Percentiles rank a stretch among this genome's conserved stretches.
Conservation (phyloP, 2,797 vertebrate species). For the Girardinus metallicus region DNA sequence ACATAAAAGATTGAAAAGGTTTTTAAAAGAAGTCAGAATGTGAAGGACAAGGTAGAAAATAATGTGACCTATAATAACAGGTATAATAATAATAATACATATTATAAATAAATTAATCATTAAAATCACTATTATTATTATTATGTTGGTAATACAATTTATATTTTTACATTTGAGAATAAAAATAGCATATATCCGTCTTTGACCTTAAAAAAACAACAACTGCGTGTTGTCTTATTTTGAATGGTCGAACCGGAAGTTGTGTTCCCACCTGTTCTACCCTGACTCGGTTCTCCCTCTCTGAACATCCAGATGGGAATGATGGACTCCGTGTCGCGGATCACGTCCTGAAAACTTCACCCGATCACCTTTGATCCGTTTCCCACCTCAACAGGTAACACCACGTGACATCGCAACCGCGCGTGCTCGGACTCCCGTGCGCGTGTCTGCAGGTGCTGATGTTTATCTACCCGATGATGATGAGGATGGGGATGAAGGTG, state of each 20-base stretch:
- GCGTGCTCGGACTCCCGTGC: neutral
- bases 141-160: neutral
- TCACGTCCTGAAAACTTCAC: slow-evolving; percentile 2
- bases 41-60: neutral
- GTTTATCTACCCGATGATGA: neutral
- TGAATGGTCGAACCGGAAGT: slow-evolving; percentile 23
- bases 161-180: too few species aligned
- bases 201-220: too few species aligned
- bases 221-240: slow-evolving; percentile 33
- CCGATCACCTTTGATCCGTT: neutral
- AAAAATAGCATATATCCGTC: too few species aligned
- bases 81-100: too few species aligned
- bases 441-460: neutral
- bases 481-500: neutral
- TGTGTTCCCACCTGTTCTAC: fast-evolving
- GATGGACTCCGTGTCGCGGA: slow-evolving; percentile 28
- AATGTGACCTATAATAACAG: neutral
- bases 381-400: slow-evolving; percentile 29
- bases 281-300: neutral
- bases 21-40: neutral
- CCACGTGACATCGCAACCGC: neutral
- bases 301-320: slow-evolving; percentile 21
- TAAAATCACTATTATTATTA: too few species aligned
- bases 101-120: too few species aligned
- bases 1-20: neutral